phyloP scores from a whole-genome alignment of 2,797 vertebrate genomes.

The Uromys caudimaculatus region DNA sequence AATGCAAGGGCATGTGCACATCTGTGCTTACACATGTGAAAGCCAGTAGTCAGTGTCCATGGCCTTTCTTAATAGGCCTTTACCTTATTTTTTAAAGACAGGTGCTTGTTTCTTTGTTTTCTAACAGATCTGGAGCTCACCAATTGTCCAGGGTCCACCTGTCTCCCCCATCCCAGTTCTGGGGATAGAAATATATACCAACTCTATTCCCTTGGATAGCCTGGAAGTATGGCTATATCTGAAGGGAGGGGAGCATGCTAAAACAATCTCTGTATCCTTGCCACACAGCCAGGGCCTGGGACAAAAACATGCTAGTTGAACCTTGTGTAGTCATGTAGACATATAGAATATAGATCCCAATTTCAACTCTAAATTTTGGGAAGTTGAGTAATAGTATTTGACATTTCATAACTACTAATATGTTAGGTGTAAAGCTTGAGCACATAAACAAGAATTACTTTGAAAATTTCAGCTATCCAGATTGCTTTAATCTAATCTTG shows the following conservation, averaged over 20 bases:
- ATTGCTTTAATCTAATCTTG: not conserved
- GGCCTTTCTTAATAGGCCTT: not conserved
- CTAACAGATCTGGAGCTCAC: not conserved
- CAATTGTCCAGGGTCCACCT: not conserved
- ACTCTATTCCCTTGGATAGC: not conserved
- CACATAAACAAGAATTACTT: not conserved
- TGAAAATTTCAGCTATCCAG: not conserved
- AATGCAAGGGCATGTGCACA: no score
- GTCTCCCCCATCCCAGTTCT: not conserved
- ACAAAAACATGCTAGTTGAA: not conserved
- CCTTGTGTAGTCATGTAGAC: not conserved
- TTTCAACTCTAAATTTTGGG: not conserved
- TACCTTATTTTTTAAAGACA: not conserved
- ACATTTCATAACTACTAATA: not conserved
- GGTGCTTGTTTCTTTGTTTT: not conserved
- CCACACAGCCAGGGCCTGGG: not conserved
- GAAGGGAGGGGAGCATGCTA: not conserved
- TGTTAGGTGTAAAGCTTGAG: not conserved
- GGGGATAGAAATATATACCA: not conserved
- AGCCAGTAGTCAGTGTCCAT: no score
- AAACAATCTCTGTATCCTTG: not conserved
- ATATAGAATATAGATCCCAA: not conserved
- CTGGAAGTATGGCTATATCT: not conserved
- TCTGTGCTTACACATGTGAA: not conserved
- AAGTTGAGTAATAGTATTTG: not conserved